phyloP scores from a whole-genome alignment of 1,140 invertebrate genomes.

The Melanaphis sacchari region DNA sequence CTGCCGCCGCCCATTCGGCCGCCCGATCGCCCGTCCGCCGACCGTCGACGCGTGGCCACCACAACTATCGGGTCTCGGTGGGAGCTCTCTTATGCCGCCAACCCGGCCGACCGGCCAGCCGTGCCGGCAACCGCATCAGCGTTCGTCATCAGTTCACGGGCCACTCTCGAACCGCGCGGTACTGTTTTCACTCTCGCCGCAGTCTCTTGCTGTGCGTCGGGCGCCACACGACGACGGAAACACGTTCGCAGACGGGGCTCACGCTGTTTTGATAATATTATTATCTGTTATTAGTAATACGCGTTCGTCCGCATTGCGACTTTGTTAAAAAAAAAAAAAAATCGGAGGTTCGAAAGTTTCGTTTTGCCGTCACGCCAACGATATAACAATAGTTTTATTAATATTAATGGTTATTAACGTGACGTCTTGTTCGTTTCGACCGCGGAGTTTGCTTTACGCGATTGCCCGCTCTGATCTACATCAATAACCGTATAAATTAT shows the following conservation, averaged over 20 bases:
- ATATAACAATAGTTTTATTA: neutral
- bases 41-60: neutral
- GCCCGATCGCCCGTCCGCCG: conserved; percentile 18
- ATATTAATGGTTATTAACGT: neutral
- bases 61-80: neutral
- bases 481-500: neutral
- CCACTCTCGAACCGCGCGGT: conserved; percentile 41
- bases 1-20: neutral
- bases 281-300: neutral
- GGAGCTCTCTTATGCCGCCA: conserved; percentile 30
- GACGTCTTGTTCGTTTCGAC: neutral
- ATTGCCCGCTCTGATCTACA: neutral
- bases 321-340: neutral
- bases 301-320: neutral
- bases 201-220: neutral
- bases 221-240: conserved; percentile 9
- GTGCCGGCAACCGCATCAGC: conserved; percentile 21
- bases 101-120: neutral
- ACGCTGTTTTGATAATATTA: neutral
- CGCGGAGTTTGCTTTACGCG: neutral
- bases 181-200: neutral
- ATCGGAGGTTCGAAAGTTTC: neutral
- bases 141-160: conserved; percentile 55
- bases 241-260: conserved; percentile 19
- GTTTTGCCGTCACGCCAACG: neutral